Evolutionary conservation across 2,888 invertebrate genomes (phyloP).

Genomic region (Hoplodrina ambigua): DNA sequence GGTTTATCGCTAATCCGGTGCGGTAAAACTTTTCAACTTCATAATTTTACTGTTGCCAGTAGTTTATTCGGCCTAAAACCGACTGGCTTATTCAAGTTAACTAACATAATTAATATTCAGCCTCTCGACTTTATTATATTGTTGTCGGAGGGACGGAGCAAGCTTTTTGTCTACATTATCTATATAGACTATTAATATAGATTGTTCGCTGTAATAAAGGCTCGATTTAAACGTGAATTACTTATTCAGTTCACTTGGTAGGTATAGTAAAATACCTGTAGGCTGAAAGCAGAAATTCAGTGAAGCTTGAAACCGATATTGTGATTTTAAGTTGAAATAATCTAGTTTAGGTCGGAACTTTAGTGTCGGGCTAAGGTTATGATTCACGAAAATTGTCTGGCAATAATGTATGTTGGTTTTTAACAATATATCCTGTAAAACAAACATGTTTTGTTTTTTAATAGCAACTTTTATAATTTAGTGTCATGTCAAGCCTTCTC

Average conservation of each 20-base stretch:
- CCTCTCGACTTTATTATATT: conserved; percentile 50
- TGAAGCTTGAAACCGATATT: conserved; percentile 6
- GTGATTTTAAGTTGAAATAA: conserved; percentile 17
- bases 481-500: no score
- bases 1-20: conserved; percentile 32
- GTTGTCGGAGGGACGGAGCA: conserved; percentile 26
- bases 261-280: conserved; percentile 35
- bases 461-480: no score
- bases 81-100: conserved; percentile 49
- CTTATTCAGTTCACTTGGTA: conserved; percentile 28
- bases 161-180: conserved; percentile 52
- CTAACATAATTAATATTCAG: conserved; percentile 61
- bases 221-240: conserved; percentile 44
- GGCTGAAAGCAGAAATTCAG: conserved; percentile 22
- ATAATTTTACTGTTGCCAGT: conserved; percentile 48
- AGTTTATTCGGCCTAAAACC: conserved; percentile 51
- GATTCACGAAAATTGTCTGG: neutral
- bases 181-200: conserved; percentile 38
- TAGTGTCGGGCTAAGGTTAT: neutral
- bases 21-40: conserved; percentile 41
- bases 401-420: neutral
- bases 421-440: no score
- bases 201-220: conserved; percentile 38
- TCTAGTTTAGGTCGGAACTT: conserved; percentile 4
- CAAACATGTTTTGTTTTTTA: no score